Evolutionary conservation across 2,888 invertebrate genomes (phyloP), one percentile per base, ranked within the genome.

Genomic region (Stenolophus ochropezus): DNA sequence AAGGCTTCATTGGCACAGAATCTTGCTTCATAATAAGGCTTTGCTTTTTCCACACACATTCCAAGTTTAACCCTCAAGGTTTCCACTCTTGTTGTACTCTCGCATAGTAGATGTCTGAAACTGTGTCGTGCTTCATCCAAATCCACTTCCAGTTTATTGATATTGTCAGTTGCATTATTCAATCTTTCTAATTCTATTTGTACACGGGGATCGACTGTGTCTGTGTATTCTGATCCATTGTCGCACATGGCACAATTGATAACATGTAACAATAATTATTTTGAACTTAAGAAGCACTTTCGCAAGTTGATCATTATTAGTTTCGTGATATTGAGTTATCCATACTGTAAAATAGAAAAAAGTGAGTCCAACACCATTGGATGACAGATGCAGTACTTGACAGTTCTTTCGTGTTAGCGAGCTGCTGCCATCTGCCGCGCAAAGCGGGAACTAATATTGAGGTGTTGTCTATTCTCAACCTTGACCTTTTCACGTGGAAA

Each of bases 121-220:
- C 93, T 93, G 78, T 94, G 92, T 87, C 97, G 93, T 0, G 96
- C 94, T 87, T 96, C 97, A 89, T 97, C 97, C 86, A 97, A 90
- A 89, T 97, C 96, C 84, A 96, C 94, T 90, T 97, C 97, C 83
- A 96, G 91, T 86, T 94, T 94, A 90, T 97, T 97, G 86, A 97
- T 97, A 89, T 96, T 96, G 91, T 97, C 96, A 77, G 97, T 97
- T 23, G 97, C 95, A 86, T 95, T 94, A 89, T 97, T 97, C 83
- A 97, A 91, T 86, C 95, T 93, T 88, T 97, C 97, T 87, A 97
- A 90, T 90, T 97, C 97, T 86, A 96, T 93, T 92, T 96, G 95
- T 87, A 96, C 95, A 89, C 95, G 91, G 81, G 95, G 95, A 91
- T 96, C 95, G 87, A 96, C 93, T 84, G 94, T 93, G 91, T 95